Conservation (phyloP, 2,113 vertebrate genomes). For the Poeciliopsis occidentalis region DNA sequence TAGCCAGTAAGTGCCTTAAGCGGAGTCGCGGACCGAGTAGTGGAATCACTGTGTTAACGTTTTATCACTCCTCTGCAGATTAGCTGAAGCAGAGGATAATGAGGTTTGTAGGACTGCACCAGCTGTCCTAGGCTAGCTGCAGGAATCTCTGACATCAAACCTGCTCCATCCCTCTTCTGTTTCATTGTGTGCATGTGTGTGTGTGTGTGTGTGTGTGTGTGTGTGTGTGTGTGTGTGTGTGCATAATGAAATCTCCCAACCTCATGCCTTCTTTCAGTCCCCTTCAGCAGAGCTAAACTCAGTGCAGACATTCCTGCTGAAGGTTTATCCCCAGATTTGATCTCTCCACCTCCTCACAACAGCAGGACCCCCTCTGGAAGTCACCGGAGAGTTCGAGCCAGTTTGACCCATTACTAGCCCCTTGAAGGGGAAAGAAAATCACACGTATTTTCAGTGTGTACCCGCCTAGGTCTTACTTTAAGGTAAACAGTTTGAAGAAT, state of each 20-base stretch:
- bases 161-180: constrained; percentile 12
- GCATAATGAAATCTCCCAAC: background rate
- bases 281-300: constrained; percentile 25
- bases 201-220: background rate
- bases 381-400: constrained; percentile 4
- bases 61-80: constrained; percentile 3
- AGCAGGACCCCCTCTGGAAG: constrained; percentile 45
- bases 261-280: constrained; percentile 21
- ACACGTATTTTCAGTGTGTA: constrained; percentile 4
- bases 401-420: constrained; percentile 17
- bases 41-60: background rate
- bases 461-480: background rate
- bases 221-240: no score
- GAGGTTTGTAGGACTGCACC: constrained; percentile 9
- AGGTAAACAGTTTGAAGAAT: constrained; percentile 20
- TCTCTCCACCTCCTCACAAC: constrained; percentile 9
- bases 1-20: background rate
- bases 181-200: background rate
- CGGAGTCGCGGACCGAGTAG: background rate
- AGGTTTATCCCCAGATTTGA: constrained; percentile 28
- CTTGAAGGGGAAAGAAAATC: background rate
- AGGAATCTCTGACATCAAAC: constrained; percentile 21
- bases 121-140: constrained; percentile 21
- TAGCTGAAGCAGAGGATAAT: constrained; percentile 5
- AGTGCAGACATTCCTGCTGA: constrained; percentile 34